Evolutionary conservation across 37 sponge, comb jelly and placozoan genomes (phyloP), one percentile per base, ranked within the genome.

Genomic region (Lycopodina hypogea): DNA sequence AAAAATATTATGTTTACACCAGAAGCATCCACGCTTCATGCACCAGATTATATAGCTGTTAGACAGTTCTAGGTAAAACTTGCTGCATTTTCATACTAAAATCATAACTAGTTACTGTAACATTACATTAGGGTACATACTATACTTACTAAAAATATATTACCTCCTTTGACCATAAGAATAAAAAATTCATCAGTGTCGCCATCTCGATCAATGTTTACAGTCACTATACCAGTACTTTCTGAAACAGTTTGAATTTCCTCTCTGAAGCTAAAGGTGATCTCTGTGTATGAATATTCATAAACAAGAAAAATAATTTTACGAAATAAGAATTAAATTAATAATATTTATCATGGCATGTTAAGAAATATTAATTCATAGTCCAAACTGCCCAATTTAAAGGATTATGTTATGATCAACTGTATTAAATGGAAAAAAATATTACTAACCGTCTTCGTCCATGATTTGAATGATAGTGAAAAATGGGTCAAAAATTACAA

Each of bases 231-330:
- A 14, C 78, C 78, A 24, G 41, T 50, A 24, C 33, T 26, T 60
- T 77, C 78, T 12, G 42, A 17, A 33, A 77, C 60, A 32, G 61
- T n/a, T 50, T 63, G 61, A 28, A 77, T 22, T 2, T 64, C 51
- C 78, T 77, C 50, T 17, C 34, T 2, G 71, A 79, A 81, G 22
- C 48, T 71, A 42, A 81, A 71, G 21, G 26, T 29, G 30, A 81
- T 63, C 19, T 39, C 71, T 71, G 60, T 39, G 53, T 7, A 9
- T 2, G 3, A 58, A 24, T 58, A 58, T 3, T 18, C 3, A 33
- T 32, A 34, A 19, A 67, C 2, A 4, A 24, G 26, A 58, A 58
- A 26, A 58, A 14, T 3, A 58, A 58, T 58, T 18, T 26, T 26
- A 58, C 9, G 48, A 45, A 45, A 45, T 45, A 4, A 45, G 48